Evolutionary conservation across 37 sponge, comb jelly and placozoan species (phyloP), one percentile per base, ranked within the genome.

Genomic region (Ianthella basta): DNA sequence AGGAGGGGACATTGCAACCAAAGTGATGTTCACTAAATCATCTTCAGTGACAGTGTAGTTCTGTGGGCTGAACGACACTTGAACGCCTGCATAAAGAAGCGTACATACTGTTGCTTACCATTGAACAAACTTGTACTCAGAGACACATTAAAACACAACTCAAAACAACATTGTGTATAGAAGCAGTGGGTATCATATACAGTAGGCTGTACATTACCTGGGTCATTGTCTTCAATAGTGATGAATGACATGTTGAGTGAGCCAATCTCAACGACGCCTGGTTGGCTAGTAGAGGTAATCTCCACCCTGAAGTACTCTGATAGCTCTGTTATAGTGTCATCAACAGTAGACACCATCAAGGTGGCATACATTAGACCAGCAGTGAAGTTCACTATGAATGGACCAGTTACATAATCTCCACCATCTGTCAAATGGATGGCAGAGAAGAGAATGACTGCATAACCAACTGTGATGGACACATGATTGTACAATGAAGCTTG

Each of bases 11-110:
- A 40, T 14, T n/a, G 54, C 53, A 13, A 41, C 78, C 54, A 75
- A 23, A 4, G 78, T 75, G 21, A 75, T 18, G 4, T 40, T 40
- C 3, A 75, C 78, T 75, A 10, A 36, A 32, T 13, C 78, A n/a
- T 50, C 78, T 12, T 75, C 78, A 21, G 20, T 75, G 38, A 50
- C 54, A 18, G 78, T 36, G 78, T 75, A 75, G 53, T 44, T 41
- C 3, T 75, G 15, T 13, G 78, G 78, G 6, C 53, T 41, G 54
- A 75, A 75, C 20, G 0, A 14, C 53, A 75, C 13, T 19, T 19
- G 0, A 44, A 75, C 10, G 53, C 8, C 78, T 75, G 78, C 14
- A 21, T 27, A 10, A 44, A 44, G 50, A 44, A 44, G 50, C 38
- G 12, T 10, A 40, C 32, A 13, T 12, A 30, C 73, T 72, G 73